Base-by-base conservation (phyloP, 2,888 invertebrate genomes). In the Cephalotes varians region DNA sequence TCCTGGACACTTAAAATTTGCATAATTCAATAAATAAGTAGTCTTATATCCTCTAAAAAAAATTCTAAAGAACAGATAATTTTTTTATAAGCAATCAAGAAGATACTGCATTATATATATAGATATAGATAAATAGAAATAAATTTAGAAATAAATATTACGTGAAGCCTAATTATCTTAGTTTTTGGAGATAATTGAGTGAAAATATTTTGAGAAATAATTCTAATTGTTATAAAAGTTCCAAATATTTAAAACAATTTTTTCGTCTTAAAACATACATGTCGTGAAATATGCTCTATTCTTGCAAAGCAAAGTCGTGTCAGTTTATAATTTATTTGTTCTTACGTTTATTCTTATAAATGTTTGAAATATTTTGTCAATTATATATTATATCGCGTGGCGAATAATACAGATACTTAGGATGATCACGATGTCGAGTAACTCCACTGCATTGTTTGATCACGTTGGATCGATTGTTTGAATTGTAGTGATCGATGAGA, bases 391-490 rank as follows among this genome's bases (percentile, higher is more conserved):
- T 25, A 74, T 44, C 10, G 10, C 10, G 0, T 34, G 10, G 31
- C 3, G 44, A 79, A 58, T 71, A 77, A 77, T 51, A 51, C 18
- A 69, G 71, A 77, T 79, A 56, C 44, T 71, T 44, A 56, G 56
- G 21, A 10, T 49, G 40, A 54, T 77, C 51, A 31, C 18, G 25
- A 21, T 51, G 31, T 21, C 31, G 15, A 54, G 71, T 51, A 69
- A 56, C 28, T 28, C 2, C n/a, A 34, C 18, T 31, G 21, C 44
- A 44, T 79, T 79, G 77, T 79, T 79, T 79, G 73, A 79, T 71
- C 34, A 47, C 56, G 73, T 44, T 25, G 56, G 58, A 44, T 72
- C 56, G 56, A 79, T 72, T 79, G 72, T 79, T 79, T 79, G 44
- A n/a, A 56, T 77, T 56, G 44, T 2, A 25, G 54, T 58, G n/a